Evolutionary conservation across 2,888 invertebrate species (phyloP), one percentile per base, ranked within the genome.

Genomic region (Epinotia bilunana): DNA sequence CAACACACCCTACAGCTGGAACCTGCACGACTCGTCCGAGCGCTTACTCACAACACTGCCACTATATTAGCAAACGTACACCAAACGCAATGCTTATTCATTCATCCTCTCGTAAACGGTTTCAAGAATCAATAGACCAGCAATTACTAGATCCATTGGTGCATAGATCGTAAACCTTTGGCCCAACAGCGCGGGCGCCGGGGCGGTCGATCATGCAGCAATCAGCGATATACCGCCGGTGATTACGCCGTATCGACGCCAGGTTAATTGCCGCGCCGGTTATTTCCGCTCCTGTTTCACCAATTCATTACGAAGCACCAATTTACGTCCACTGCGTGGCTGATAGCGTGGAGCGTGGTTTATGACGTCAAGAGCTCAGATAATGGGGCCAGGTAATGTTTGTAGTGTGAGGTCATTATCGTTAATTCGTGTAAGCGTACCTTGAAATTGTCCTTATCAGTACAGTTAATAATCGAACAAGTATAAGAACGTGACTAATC

Each of bases 181-280:
- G 53, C 2, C 57, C 55, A 58, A 49, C 43, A 58, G 58, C 43
- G 61, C 64, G 33, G 65, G 18, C 39, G 63, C 65, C 39, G 39
- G 7, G 7, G 33, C 33, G 39, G 63, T 58, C 74, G 63, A 74
- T 74, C 70, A 70, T 33, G 53, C 69, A 58, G 64, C 70, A 70
- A 70, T 74, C 65, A 73, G 73, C 65, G 60, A 73, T 73, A 61
- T 73, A 67, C 53, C 49, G 72, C 72, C 62, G 68, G 58, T 70
- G 58, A 74, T 63, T 70, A 64, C 74, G 33, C 16, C 53, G 33
- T 53, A 73, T 67, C 73, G 60, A 60, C 73, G 73, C 53, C 58
- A 78, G 76, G 81, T 77, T 83, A 81, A 84, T 83, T 82, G 81
- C 78, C 73, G 71, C 77, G 73, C 72, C 68, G 78, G 80, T 81